These are phyloP conservation scores for Leontocebus nigricollis DNA, from an alignment of 2,797 vertebrate genomes.

Conservation along the genomic window DNA sequence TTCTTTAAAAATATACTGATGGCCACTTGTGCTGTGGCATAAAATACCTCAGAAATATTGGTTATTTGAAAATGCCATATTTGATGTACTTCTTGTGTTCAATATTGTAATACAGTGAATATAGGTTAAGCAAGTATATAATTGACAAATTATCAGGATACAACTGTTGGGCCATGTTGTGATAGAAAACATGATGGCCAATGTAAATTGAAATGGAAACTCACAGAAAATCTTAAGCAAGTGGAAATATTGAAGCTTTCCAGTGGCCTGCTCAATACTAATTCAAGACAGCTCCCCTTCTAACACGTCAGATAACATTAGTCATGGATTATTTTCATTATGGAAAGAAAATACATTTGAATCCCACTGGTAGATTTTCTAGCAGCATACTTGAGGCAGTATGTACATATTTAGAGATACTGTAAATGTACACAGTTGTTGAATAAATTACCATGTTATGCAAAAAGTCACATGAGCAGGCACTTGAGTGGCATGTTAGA, in stretches of 20 bases:
- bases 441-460: neutral
- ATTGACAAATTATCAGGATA: slow-evolving; percentile 33
- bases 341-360: neutral
- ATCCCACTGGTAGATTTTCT: neutral
- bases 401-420: slow-evolving; percentile 18
- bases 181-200: neutral
- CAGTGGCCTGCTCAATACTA: slow-evolving; percentile 1
- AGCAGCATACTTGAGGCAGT: neutral
- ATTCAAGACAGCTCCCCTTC: neutral
- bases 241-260: slow-evolving; percentile 37
- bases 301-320: slow-evolving; percentile 18
- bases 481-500: slow-evolving; percentile 80
- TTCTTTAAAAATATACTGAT: slow-evolving; percentile 27
- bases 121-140: slow-evolving; percentile 20
- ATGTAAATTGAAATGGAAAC: slow-evolving; percentile 49
- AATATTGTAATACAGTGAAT: slow-evolving; percentile 11
- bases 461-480: slow-evolving; percentile 73
- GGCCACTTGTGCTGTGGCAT: neutral
- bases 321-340: slow-evolving; percentile 32
- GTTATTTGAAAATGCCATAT: slow-evolving; percentile 44
- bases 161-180: neutral
- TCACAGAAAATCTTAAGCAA: slow-evolving; percentile 6
- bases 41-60: slow-evolving; percentile 45
- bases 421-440: slow-evolving; percentile 2
- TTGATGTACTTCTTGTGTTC: slow-evolving; percentile 15